Evolutionary conservation across 2,113 vertebrate genomes (phyloP), one percentile per base, ranked within the genome.

Genomic region (Istiophorus platypterus): DNA sequence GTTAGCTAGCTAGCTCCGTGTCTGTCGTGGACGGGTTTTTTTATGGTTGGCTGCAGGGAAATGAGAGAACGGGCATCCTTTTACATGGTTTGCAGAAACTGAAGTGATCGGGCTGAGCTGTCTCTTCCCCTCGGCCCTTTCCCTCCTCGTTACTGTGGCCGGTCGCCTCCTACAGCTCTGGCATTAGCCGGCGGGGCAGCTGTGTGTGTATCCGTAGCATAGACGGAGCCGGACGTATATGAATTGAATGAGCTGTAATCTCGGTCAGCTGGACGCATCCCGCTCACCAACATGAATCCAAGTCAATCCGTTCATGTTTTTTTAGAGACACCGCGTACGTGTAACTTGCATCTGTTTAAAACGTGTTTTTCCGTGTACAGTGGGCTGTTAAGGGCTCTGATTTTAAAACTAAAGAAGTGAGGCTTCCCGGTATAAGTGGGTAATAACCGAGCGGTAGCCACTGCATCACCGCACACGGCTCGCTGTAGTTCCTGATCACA

Each of bases 1-100:
- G 5, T 20, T 3, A 58, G 65, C 49, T 84, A 59, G 69, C 76
- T 72, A 27, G 51, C 62, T 64, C 0, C 7, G 15, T 58, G 73
- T 47, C 54, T 3, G 8, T 78, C 17, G 0, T 1, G 15, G 63
- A 34, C n/a, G 51, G 3, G 7, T 17, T 85, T 83, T 78, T 2
- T 47, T n/a, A n/a, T n/a, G 51, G 24, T 79, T 13, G 26, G 31
- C 56, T 68, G 34, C 37, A 22, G 41, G 47, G 49, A 41, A 72
- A 81, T 27, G 27, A 70, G 77, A 78, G 56, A 49, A 82, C 72
- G 66, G 71, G 78, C 88, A 92, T 93, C 90, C 54, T 78, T 78
- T 81, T 34, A 80, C 42, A 69, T 45, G 80, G 56, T 70, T 57
- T 81, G 51, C 66, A 85, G 27, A 80, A 81, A 85, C 59, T 78